Evolutionary conservation across 2,797 vertebrate species (phyloP), one percentile per base, ranked within the genome.

Genomic region (Acrossocheilus fasciatus): DNA sequence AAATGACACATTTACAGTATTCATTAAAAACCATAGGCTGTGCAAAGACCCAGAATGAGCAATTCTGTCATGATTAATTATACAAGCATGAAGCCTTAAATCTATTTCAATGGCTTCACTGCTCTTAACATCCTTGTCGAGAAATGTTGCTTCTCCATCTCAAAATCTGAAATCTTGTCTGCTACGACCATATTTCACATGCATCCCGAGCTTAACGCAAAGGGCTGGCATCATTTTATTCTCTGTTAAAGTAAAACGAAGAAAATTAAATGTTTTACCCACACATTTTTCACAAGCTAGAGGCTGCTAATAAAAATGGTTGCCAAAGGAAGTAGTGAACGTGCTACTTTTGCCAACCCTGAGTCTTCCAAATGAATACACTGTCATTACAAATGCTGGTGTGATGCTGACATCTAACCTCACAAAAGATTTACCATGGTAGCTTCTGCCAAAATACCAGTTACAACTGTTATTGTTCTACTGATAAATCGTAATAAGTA

Each of bases 161-260:
- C 92, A 90, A 93, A 94, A 91, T 92, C 91, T 90, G 91, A 91
- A 93, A 93, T 94, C 89, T 86, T 90, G 90, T 92, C 92, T 89
- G 89, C 91, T 93, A 86, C 3, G 20, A 91, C 91, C 91, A 41
- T 91, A 90, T 92, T 92, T 93, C 90, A 90, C 90, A 88, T 15
- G 36, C 66, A 70, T 39, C n/a, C 70, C 6, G 11, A 82, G 64
- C 62, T 39, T 47, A 64, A 68, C n/a, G 52, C 57, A 64, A 59
- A 76, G 68, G 57, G 6, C 62, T 84, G 79, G 83, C 76, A 69
- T 76, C 39, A 70, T 54, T 76, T 39, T 34, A 34, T 47, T 62
- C 62, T 39, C 26, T 23, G 36, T 54, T 66, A 86, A 85, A 86
- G 66, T 45, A 66, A 72, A 81, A 57, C 57, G 4, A 74, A 64